Percentiles rank a stretch among this genome's conserved stretches.
Evolutionary conservation across 2,888 invertebrate species (phyloP).

Genomic region (Napeogenes sylphis): DNA sequence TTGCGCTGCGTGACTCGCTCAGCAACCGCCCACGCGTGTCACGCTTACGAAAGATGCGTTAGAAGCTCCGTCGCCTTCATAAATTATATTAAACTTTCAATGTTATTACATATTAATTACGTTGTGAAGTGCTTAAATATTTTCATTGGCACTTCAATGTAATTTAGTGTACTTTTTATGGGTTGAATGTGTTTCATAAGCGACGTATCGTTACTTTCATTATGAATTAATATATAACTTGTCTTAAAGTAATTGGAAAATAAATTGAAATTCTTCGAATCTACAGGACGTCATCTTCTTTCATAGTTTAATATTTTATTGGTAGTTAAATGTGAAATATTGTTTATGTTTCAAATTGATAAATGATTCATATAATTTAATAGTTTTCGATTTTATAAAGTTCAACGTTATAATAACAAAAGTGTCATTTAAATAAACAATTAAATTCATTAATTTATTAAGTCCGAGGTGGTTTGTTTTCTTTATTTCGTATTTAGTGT

Average conservation of each 20-base stretch:
- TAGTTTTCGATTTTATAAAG: no score
- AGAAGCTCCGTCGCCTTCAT: conserved; percentile 14
- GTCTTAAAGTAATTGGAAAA: conserved; percentile 18
- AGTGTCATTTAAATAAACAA: no score
- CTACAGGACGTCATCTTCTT: conserved; percentile 2
- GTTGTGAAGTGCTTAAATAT: conserved; percentile 17
- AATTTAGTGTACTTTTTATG: conserved; percentile 20
- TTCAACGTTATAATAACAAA: no score
- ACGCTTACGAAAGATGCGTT: conserved; percentile 6
- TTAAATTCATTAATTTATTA: no score
- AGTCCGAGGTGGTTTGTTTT: no score
- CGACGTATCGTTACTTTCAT: conserved; percentile 7
- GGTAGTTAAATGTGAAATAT: background rate
- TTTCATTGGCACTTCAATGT: conserved; percentile 17
- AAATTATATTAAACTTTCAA: conserved; percentile 19
- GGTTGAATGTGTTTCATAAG: conserved; percentile 12
- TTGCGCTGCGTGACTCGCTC: conserved; percentile 4
- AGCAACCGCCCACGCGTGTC: conserved; percentile 30
- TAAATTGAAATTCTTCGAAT: conserved; percentile 17
- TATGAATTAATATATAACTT: conserved; percentile 21
- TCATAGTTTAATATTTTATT: conserved; percentile 5
- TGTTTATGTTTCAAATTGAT: conserved; percentile 3
- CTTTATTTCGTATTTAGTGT: no score
- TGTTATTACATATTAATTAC: conserved; percentile 28
- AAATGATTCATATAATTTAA: background rate